These are phyloP conservation scores for Mesocricetus auratus DNA, from an alignment of 2,113 vertebrate genomes.

Conservation along the genomic window DNA sequence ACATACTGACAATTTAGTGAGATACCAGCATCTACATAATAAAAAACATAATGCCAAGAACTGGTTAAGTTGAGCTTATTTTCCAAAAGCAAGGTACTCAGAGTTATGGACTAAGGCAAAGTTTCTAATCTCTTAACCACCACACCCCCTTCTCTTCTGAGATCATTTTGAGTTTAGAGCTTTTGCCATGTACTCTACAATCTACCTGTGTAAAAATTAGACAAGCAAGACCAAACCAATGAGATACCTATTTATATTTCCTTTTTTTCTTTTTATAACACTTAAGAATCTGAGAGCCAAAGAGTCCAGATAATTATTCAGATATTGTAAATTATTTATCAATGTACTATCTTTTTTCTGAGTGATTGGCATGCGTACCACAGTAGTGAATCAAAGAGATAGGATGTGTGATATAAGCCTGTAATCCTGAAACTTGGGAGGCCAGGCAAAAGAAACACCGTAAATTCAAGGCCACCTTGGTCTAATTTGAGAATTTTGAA, in stretches of 20 bases:
- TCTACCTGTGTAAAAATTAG: neutral
- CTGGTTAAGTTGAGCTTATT: slow-evolving; percentile 3
- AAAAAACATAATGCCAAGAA: neutral
- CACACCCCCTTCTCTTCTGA: neutral
- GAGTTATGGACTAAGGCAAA: neutral
- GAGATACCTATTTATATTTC: neutral
- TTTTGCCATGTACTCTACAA: neutral
- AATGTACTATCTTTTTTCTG: neutral
- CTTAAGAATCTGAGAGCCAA: neutral
- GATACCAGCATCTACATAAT: neutral
- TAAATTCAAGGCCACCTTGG: neutral
- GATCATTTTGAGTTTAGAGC: neutral
- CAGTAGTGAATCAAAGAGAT: neutral
- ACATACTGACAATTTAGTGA: neutral
- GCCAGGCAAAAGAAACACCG: neutral
- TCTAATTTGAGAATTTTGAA: neutral
- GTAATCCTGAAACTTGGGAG: neutral
- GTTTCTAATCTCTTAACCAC: neutral
- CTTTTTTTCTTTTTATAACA: slow-evolving; percentile 12
- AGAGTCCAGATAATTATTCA: neutral
- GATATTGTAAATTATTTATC: slow-evolving; percentile 39
- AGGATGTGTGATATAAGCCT: neutral
- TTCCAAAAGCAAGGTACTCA: slow-evolving; percentile 35
- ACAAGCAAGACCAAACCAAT: neutral
- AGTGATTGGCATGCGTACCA: neutral